Conservation (phyloP, 1,140 invertebrate genomes). For the Phthorimaea operculella region DNA sequence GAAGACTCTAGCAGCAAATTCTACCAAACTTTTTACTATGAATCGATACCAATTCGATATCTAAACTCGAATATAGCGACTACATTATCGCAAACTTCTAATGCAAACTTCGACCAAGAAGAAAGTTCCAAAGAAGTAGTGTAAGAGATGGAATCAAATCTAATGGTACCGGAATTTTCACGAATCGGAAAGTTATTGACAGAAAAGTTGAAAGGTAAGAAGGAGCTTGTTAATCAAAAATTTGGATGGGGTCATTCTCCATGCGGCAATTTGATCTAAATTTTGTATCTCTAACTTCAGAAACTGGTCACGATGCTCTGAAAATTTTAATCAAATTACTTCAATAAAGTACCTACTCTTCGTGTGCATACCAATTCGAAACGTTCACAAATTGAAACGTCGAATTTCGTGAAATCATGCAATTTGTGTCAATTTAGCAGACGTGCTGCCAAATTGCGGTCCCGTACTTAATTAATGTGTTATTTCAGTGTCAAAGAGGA, state of each 20-base stretch:
- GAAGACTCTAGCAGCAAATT: constrained; percentile 62
- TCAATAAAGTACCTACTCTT: constrained; percentile 9
- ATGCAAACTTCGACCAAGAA: constrained; percentile 58
- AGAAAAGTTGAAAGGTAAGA: constrained; percentile 38
- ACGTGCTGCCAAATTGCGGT: constrained; percentile 37
- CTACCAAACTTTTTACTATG: constrained; percentile 59
- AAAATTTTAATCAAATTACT: neutral
- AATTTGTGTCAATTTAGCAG: constrained; percentile 43
- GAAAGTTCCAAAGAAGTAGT: constrained; percentile 54
- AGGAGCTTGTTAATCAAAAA: neutral
- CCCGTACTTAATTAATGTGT: constrained; percentile 27
- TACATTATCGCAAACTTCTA: constrained; percentile 60
- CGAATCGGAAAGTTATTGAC: constrained; percentile 53
- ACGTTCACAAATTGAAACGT: neutral
- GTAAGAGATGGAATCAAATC: constrained; percentile 53
- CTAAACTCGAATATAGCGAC: constrained; percentile 63
- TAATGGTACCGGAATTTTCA: constrained; percentile 58
- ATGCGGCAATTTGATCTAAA: constrained; percentile 24
- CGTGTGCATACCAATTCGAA: constrained; percentile 8
- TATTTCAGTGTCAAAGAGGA: constrained; percentile 22
- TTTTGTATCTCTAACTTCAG: constrained; percentile 20
- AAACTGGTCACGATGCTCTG: constrained; percentile 1
- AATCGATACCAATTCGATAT: constrained; percentile 41
- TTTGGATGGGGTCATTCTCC: constrained; percentile 37
- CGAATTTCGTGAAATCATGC: constrained; percentile 43